Evolutionary conservation across 2,113 vertebrate genomes (phyloP).

Genomic region (Indicator indicator): DNA sequence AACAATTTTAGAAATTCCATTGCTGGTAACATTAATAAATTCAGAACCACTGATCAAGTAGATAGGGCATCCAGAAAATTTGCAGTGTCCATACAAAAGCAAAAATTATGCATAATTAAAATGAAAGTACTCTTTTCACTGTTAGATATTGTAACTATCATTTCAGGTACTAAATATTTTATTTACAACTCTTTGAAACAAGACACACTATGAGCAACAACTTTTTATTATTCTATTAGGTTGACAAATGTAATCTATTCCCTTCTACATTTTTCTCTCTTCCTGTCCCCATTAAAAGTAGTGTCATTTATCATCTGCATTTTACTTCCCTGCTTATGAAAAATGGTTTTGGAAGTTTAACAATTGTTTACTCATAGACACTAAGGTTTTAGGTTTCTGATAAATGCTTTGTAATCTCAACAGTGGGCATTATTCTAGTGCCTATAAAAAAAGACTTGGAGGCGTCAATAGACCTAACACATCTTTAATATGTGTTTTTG

Average conservation of each 20-base stretch:
- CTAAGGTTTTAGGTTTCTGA: not conserved
- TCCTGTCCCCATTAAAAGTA: not conserved
- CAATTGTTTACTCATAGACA: not conserved
- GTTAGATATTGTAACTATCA: not conserved
- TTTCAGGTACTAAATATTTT: not conserved
- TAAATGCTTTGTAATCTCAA: not conserved
- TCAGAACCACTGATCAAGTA: not conserved
- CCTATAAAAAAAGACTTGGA: not conserved
- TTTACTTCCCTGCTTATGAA: not conserved
- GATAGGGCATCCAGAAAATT: not conserved
- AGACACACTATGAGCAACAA: not conserved
- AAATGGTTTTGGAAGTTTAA: not conserved
- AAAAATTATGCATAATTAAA: not conserved
- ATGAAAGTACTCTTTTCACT: not conserved
- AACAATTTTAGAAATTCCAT: not conserved
- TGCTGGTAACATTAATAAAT: not conserved
- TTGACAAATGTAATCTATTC: not conserved
- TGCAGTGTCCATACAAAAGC: not conserved
- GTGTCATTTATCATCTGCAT: not conserved
- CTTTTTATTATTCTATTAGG: not conserved
- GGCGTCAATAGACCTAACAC: not conserved
- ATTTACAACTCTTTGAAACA: not conserved
- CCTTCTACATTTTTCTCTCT: not conserved
- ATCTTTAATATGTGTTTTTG: not conserved
- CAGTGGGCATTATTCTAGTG: not conserved